Evolutionary conservation across 2,888 invertebrate genomes (phyloP), one percentile per base, ranked within the genome.

Genomic region (Malthinus flaveolus): DNA sequence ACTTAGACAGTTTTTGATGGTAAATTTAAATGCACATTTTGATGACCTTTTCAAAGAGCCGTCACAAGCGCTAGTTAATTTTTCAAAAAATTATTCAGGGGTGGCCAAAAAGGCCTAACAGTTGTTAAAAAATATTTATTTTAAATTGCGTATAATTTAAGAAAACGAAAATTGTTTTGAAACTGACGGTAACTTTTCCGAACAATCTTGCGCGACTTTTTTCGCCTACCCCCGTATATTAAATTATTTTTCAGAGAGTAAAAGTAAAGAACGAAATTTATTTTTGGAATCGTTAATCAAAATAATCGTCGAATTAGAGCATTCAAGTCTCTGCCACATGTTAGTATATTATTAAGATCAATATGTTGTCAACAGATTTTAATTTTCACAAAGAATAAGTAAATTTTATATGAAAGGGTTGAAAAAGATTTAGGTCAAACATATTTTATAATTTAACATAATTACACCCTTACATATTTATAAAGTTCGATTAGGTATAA

Each of bases 291-390:
- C 39, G 39, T 42, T 42, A 42, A 42, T 42, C 39, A 42, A 42
- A 42, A 42, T 42, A 42, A 42, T 42, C 39, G 39, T 23, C 39
- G 12, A 48, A 54, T 48, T 33, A 42, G 15, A 33, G 32, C 34
- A 35, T 48, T 54, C 34, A 42, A 34, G 42, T 48, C 36, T 12
- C 15, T 31, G 44, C 42, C 49, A 56, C 49, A 56, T 56, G 44
- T 44, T 56, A 39, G 32, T 33, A 23, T 3, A 23, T 23, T 23
- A 23, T 23, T 23, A 34, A 15, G 47, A 47, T 51, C 51, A 56
- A 56, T 51, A 56, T 37, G 51, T 46, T 51, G 46, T 56, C 46
- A 45, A 50, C 56, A 51, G 56, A 56, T 56, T 56, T 23, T 56
- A 51, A 51, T 51, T 56, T 56, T 56, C 56, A 51, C 36, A 46